Conservation (phyloP, 2,797 vertebrate species). For the Pagetopsis macropterus region DNA sequence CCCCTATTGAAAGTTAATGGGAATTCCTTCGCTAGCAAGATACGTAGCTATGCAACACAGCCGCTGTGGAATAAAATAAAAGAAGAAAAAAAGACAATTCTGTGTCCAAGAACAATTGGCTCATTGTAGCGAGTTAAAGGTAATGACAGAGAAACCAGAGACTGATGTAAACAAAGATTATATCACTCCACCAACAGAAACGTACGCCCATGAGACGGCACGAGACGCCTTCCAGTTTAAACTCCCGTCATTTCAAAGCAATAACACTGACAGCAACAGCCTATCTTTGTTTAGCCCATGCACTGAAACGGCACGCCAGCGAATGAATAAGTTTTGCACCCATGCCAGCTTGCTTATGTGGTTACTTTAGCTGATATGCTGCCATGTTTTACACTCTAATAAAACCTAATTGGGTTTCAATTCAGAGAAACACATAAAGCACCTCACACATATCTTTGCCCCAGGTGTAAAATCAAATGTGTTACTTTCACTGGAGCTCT, state of each 20-base stretch:
- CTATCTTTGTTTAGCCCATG: constrained; percentile 69
- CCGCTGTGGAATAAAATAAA: constrained; percentile 41
- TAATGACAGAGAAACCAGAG: constrained; percentile 75
- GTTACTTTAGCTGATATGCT: constrained; percentile 70
- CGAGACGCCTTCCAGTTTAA: constrained; percentile 62
- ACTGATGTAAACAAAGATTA: constrained; percentile 78
- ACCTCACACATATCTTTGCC: constrained; percentile 64
- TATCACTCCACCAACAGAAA: constrained; percentile 68
- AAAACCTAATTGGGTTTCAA: constrained; percentile 75
- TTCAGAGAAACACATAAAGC: constrained; percentile 71
- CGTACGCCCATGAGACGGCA: constrained; percentile 59
- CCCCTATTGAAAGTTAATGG: constrained; percentile 66
- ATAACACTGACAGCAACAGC: constrained; percentile 62
- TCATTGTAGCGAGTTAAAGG: constrained; percentile 66
- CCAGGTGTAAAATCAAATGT: constrained; percentile 76
- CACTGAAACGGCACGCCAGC: constrained; percentile 55
- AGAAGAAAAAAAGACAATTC: constrained; percentile 39
- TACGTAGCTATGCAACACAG: constrained; percentile 62
- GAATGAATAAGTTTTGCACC: constrained; percentile 59
- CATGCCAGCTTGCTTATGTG: constrained; percentile 63
- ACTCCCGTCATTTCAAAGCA: constrained; percentile 60
- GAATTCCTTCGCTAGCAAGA: constrained; percentile 68
- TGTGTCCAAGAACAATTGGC: constrained; percentile 71
- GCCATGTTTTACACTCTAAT: constrained; percentile 78
- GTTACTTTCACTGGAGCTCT: constrained; percentile 63